Evolutionary conservation across 1,140 invertebrate genomes (phyloP), one percentile per base, ranked within the genome.

Genomic region (Apocrypta bakeri): DNA sequence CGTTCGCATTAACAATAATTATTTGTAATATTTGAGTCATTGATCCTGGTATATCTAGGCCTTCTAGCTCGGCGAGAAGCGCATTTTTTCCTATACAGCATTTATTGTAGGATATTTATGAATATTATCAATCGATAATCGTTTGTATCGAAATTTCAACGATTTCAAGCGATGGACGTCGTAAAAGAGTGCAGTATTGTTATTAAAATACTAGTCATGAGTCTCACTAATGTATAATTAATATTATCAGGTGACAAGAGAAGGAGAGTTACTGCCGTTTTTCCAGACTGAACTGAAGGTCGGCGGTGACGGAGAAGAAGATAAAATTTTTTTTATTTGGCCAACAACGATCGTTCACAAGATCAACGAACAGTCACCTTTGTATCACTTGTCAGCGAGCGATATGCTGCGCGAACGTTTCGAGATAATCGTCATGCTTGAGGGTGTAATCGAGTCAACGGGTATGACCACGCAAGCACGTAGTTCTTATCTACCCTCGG

Each of bases 351-450:
- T 97, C 83, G 95, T 97, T 9, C 97, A 98, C 87, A 94, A 94
- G 85, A 97, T 98, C 81, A 95, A 98, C 87, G 93, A 93, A 14
- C 92, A 93, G 8, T 96, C 95, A 75, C 98, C 98, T 0, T 96
- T 99, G 63, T 99, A 97, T 89, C 94, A 95, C 64, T 94, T 98
- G 85, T 96, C 96, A 0, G 97, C 97, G 0, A 95, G 96, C 9
- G 97, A 98, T 87, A 94, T 99, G 87, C 91, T 97, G 3, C 95
- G 96, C 83, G 97, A 98, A 80, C 95, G 96, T 81, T 99, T 99
- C 89, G 99, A 99, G 91, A 96, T 99, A 56, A 96, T 99, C 11
- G 97, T 99, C 1, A 97, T 99, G 79, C 93, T 99, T 17, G 99
- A 99, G 91, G 98, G 98, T 83, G 98, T 96, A 1, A 97, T 98